These are phyloP conservation scores for Boulengerochromis microlepis DNA, from an alignment of 2,113 vertebrate species.

Conservation along the genomic window DNA sequence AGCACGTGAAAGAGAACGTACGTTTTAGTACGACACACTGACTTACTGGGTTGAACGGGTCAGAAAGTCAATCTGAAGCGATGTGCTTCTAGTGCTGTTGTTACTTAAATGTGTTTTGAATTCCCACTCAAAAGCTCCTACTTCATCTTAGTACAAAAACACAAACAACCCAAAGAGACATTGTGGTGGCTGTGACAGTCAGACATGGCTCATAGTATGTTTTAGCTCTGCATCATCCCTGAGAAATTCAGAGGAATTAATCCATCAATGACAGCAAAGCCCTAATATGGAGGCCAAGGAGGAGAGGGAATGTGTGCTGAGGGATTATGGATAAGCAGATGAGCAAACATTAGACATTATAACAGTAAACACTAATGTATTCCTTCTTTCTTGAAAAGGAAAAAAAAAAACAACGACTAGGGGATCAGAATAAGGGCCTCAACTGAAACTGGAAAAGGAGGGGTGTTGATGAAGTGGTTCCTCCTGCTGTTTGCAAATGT, in stretches of 20 bases:
- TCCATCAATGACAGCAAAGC: slow-evolving; percentile 38
- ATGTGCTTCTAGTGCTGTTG: background rate
- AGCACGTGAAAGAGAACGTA: background rate
- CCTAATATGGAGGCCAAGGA: slow-evolving; percentile 43
- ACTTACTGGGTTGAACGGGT: background rate
- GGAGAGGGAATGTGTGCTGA: slow-evolving; percentile 33
- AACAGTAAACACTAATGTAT: slow-evolving; percentile 50
- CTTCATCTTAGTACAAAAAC: background rate
- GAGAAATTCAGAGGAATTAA: slow-evolving; percentile 50
- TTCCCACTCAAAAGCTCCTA: background rate
- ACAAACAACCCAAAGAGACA: background rate
- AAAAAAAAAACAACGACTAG: background rate
- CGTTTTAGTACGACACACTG: background rate
- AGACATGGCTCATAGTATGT: slow-evolving; percentile 9
- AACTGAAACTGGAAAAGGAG: background rate
- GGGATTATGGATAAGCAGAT: slow-evolving; percentile 61
- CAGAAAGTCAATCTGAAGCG: background rate
- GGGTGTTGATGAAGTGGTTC: slow-evolving; percentile 8
- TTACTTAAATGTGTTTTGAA: background rate
- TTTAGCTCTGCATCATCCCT: slow-evolving; percentile 20
- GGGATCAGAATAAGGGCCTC: background rate
- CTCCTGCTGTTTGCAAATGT: slow-evolving; percentile 43
- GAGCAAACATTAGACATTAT: slow-evolving; percentile 58
- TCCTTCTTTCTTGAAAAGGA: background rate
- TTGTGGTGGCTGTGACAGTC: slow-evolving; percentile 6